These are phyloP conservation scores for Vipera ursinii DNA, from an alignment of 2,797 vertebrate genomes.

Conservation along the genomic window DNA sequence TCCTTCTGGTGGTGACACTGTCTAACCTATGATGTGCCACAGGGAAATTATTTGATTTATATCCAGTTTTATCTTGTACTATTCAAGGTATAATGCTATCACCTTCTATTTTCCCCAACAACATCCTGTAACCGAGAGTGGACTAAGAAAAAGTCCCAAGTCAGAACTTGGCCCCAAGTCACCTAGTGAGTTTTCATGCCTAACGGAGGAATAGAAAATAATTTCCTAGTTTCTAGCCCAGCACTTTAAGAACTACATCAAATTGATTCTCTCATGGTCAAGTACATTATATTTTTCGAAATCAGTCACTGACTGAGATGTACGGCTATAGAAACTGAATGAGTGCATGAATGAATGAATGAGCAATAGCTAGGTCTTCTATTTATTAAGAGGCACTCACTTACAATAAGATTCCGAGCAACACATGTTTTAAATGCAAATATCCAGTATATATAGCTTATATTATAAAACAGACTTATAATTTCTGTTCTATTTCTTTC, in stretches of 20 bases:
- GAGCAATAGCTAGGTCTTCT: background rate
- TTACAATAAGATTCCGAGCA: too few species aligned
- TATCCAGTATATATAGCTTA: constrained; percentile 1
- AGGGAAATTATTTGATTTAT: background rate
- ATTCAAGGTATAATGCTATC: background rate
- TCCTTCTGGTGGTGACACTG: too few species aligned
- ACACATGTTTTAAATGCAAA: background rate
- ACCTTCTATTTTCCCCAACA: background rate
- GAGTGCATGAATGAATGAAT: background rate
- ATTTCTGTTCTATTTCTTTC: background rate
- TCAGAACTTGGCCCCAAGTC: background rate
- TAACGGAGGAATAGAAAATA: background rate
- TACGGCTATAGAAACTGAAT: background rate
- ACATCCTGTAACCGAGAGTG: background rate
- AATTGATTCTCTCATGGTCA: background rate
- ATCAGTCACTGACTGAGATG: background rate
- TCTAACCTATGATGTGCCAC: background rate
- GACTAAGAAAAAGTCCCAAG: background rate
- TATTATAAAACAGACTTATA: constrained; percentile 10
- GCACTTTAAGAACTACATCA: background rate
- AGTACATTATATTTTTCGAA: background rate
- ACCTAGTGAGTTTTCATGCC: background rate
- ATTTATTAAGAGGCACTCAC: background rate
- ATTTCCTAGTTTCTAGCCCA: background rate
- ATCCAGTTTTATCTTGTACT: background rate